Conservation (phyloP, 2,113 vertebrate genomes). For the Prionailurus viverrinus region DNA sequence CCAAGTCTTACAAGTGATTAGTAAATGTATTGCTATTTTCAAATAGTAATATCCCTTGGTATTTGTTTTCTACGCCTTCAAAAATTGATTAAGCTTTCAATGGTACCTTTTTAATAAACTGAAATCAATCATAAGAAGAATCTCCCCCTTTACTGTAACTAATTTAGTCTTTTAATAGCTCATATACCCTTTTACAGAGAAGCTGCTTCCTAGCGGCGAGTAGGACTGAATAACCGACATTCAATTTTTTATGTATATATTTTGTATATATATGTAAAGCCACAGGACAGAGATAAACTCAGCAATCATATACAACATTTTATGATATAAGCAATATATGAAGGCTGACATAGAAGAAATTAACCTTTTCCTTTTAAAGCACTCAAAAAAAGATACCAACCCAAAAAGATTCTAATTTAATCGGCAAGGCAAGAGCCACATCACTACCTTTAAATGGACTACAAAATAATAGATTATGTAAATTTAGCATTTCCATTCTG, state of each 20-base stretch:
- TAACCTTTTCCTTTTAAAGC: neutral
- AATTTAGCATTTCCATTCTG: conserved; percentile 8
- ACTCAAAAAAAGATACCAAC: neutral
- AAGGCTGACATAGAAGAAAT: neutral
- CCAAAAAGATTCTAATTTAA: conserved; percentile 23
- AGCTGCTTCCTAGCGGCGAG: neutral
- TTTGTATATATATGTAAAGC: neutral
- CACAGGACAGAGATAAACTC: neutral
- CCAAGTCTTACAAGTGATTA: neutral
- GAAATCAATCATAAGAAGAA: neutral
- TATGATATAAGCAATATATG: neutral
- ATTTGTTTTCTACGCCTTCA: neutral
- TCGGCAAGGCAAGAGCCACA: neutral
- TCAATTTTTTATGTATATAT: neutral
- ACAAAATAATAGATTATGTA: conserved; percentile 7
- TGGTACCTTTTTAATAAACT: neutral
- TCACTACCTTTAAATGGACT: neutral
- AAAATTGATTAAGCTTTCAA: neutral
- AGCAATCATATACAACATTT: neutral
- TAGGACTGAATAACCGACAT: neutral
- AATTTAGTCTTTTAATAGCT: neutral
- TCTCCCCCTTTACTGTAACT: neutral
- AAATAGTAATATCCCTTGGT: neutral
- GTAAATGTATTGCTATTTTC: neutral
- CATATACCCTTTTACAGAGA: neutral